Evolutionary conservation across 2,797 vertebrate genomes (phyloP).

Genomic region (Coendou prehensilis): DNA sequence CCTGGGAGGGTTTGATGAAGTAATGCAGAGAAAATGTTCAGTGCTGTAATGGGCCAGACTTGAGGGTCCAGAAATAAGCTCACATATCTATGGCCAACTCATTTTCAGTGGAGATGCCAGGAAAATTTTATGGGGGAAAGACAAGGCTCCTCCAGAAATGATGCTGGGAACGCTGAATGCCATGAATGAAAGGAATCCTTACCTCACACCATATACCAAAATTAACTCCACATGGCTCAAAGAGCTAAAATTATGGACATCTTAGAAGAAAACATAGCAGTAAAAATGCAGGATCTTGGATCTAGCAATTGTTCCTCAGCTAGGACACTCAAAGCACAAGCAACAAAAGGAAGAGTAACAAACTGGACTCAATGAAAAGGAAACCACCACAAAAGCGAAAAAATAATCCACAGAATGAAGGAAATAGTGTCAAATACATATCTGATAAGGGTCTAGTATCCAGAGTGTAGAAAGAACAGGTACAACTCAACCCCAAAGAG

Average conservation of each 20-base stretch:
- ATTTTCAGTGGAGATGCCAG: rapidly evolving
- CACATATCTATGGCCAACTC: rapidly evolving
- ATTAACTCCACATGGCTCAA: neutral
- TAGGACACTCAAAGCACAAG: neutral
- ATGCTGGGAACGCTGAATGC: rapidly evolving
- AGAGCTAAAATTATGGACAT: neutral
- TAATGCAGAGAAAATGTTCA: rapidly evolving
- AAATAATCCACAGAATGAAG: neutral
- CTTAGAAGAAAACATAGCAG: neutral
- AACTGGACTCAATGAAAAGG: neutral
- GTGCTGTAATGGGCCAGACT: rapidly evolving
- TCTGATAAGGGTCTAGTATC: neutral
- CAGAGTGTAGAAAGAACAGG: rapidly evolving
- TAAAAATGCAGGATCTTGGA: neutral
- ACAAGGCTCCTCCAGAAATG: neutral
- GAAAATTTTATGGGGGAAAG: neutral
- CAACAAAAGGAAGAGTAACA: neutral
- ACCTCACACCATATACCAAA: neutral
- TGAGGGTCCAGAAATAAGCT: neutral
- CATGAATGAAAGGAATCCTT: neutral
- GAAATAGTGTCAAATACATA: neutral
- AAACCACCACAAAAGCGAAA: neutral
- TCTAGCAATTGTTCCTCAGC: neutral
- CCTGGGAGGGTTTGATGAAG: neutral
- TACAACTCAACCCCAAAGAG: neutral